These are phyloP conservation scores for Pogonophryne albipinna DNA, from an alignment of 2,797 vertebrate species.

Conservation along the genomic window DNA sequence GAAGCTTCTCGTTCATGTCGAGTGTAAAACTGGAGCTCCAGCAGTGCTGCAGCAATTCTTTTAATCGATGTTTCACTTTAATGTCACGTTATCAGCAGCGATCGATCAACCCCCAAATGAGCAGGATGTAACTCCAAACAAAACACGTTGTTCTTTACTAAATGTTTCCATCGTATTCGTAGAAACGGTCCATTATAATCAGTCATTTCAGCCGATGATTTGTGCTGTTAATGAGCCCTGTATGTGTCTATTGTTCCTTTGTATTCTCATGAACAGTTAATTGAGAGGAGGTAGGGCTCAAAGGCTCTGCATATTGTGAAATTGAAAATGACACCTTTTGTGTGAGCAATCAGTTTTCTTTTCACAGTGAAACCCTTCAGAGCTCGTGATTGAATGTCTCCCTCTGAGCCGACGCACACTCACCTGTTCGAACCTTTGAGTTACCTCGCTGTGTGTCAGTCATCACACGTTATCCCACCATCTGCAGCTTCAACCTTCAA, in stretches of 20 bases:
- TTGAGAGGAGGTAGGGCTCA: slow-evolving; percentile 22
- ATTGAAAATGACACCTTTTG: slow-evolving; percentile 64
- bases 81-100: slow-evolving; percentile 31
- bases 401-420: too few species aligned
- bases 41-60: slow-evolving; percentile 16
- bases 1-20: slow-evolving; percentile 8
- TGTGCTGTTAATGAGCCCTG: neutral
- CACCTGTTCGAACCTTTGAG: slow-evolving; percentile 8
- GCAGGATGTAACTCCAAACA: slow-evolving; percentile 8
- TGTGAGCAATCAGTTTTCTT: slow-evolving; percentile 60
- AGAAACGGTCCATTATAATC: neutral
- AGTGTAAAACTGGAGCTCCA: slow-evolving; percentile 19
- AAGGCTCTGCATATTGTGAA: slow-evolving; percentile 57
- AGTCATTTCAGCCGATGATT: neutral
- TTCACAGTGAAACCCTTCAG: slow-evolving; percentile 58
- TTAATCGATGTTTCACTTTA: slow-evolving; percentile 24
- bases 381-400: slow-evolving; percentile 28
- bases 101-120: slow-evolving; percentile 13
- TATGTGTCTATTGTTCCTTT: slow-evolving; percentile 11
- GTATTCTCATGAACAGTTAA: slow-evolving; percentile 22
- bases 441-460: slow-evolving; percentile 8
- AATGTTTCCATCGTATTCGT: slow-evolving; percentile 4
- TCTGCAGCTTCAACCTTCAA: neutral
- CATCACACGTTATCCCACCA: neutral
- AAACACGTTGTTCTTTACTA: neutral